Evolutionary conservation across 2,113 vertebrate genomes (phyloP), one percentile per base, ranked within the genome.

Genomic region (Neofelis nebulosa): DNA sequence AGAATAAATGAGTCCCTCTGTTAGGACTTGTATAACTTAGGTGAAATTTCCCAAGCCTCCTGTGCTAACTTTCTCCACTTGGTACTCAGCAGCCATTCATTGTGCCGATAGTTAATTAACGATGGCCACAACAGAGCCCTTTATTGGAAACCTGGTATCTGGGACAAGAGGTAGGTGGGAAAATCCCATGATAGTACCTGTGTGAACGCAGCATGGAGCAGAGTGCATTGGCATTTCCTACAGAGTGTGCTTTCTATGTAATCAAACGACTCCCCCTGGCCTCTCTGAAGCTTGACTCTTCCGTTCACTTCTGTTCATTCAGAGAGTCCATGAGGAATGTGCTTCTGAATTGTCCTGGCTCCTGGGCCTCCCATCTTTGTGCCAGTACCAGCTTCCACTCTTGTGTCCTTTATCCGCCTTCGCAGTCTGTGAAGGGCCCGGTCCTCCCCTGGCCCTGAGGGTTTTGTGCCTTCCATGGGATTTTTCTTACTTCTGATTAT

Each of bases 391-490:
- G 74, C 91, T 91, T 92, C 68, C 7, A 61, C 83, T 92, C 95
- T 97, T 97, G 83, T 65, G 91, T 76, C 68, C 82, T 83, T 84
- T 97, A 92, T 89, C 83, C 79, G 80, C 79, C 97, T 82, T 74
- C 25, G 57, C 96, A 63, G 79, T 55, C 93, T 69, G 38, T 31
- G 78, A 96, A 85, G 6, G 31, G 93, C 81, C 95, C 19, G 88
- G 33, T 50, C 88, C 91, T 52, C 45, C 38, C 33, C 38, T 85
- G 4, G 23, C 55, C 73, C 2, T 1, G n/a, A 50, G 63, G 61
- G 41, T 36, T n/a, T 3, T 1, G 41, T 76, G 84, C 50, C 71
- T 96, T 92, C 93, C 83, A 0, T 2, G 1, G 69, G 65, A 31
- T 68, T 79, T 61, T 7, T 68, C 95, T 91, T 92, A 73, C 82